Base-by-base conservation (phyloP, 2,888 invertebrate genomes). In the Agelastica alni region DNA sequence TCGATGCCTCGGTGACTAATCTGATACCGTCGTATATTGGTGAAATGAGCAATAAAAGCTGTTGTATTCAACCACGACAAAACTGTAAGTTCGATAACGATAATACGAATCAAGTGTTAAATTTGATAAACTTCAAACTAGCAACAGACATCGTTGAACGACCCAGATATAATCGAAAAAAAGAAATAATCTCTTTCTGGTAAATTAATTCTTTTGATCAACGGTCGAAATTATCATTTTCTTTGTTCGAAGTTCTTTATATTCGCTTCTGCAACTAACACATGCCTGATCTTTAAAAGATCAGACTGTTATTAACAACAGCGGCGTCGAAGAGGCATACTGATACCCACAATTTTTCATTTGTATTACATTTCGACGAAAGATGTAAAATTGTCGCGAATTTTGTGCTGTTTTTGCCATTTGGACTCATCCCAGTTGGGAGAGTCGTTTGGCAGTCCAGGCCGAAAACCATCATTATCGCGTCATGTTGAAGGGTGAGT, bases 231-330 rank as follows among this genome's bases (percentile, higher is more conserved):
- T 70, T 69, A 71, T 69, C 67, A 70, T 70, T 68, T 66, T 65
- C 67, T 70, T 70, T 70, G 67, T 70, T 67, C 66, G 63, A 43
- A 62, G 63, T 59, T 61, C 66, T 68, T 69, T 67, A 67, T 67
- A 70, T 65, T 63, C 67, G 63, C 63, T 62, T 60, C 70, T 71
- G 71, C 65, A 70, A 70, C 70, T 70, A 73, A 72, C 71, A 70
- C 71, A 70, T 68, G 68, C 67, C 67, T 68, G 70, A 72, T 72
- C 71, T 72, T 72, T 70, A 64, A 72, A 72, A 72, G 73, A 73
- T 73, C 71, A 70, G 68, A n/a, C n/a, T 61, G 65, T 71, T 72
- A 71, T 72, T 71, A 70, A 70, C 67, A 37, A 20, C 58, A 58
- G 47, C 4, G 47, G 53, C 58, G 58, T 22, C 14, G 16, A 1